These are phyloP conservation scores for Protophormia terraenovae DNA, from an alignment of 2,888 invertebrate species.

Conservation along the genomic window DNA sequence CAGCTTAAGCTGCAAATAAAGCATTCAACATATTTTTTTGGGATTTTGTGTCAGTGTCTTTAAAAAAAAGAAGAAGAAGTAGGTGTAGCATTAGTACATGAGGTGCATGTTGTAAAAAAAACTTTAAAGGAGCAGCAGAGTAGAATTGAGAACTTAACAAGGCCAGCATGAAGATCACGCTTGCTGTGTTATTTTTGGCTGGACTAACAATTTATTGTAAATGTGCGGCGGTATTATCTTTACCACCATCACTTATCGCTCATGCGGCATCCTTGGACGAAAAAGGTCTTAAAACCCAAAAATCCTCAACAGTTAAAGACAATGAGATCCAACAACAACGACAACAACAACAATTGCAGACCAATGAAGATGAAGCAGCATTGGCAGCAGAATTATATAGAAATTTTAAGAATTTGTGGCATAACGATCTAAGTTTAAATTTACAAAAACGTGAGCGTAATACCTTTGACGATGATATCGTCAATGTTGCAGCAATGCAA, in stretches of 20 bases:
- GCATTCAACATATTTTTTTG: not conserved
- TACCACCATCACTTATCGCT: constrained; percentile 79
- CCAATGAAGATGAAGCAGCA: constrained; percentile 1
- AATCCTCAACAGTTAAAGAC: constrained; percentile 51
- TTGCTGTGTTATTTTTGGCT: constrained; percentile 75
- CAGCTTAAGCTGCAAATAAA: constrained; percentile 36
- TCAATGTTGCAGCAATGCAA: constrained; percentile 17
- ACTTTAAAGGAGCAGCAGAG: no score
- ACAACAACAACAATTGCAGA: constrained; percentile 57
- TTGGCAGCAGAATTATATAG: constrained; percentile 34
- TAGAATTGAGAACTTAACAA: constrained; percentile 53
- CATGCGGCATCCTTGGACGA: constrained; percentile 75
- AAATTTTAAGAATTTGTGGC: constrained; percentile 64
- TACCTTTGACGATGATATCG: constrained; percentile 60
- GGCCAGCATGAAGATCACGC: constrained; percentile 77
- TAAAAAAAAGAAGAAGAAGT: no score
- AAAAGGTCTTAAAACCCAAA: constrained; percentile 39
- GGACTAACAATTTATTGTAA: constrained; percentile 78
- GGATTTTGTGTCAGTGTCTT: not conserved
- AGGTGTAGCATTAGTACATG: not conserved
- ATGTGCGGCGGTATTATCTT: constrained; percentile 76
- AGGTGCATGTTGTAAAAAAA: no score
- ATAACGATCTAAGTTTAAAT: constrained; percentile 54
- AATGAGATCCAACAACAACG: constrained; percentile 67
- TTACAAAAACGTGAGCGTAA: constrained; percentile 63